A percentile compares a stretch with the other conserved stretches of the same genome.
Conservation (phyloP, 2,888 invertebrate species). For the Amblyjoppa fuscipennis region DNA sequence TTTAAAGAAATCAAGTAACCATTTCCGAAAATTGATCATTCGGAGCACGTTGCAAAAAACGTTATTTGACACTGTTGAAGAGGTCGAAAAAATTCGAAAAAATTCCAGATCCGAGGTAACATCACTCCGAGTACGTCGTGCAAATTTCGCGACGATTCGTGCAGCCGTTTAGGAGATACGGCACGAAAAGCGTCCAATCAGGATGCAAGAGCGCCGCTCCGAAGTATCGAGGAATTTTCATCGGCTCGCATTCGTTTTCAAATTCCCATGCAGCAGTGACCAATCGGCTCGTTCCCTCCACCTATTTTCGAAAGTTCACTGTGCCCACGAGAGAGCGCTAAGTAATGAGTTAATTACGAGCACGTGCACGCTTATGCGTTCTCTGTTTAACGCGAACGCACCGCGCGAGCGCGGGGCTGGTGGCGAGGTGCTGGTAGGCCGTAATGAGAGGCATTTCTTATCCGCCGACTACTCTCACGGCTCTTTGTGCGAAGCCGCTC, state of each 20-base stretch:
- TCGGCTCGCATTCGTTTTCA: background rate
- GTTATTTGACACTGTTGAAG: too few relatives aligned
- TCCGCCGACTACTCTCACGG: slow-evolving; percentile 44
- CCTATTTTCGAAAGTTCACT: slow-evolving; percentile 57
- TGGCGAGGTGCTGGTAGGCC: slow-evolving; percentile 52
- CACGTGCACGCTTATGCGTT: slow-evolving; percentile 72
- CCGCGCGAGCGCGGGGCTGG: slow-evolving; percentile 9
- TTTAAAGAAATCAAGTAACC: too few relatives aligned
- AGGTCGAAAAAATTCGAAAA: too few relatives aligned
- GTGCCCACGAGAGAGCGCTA: slow-evolving; percentile 52
- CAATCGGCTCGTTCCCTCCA: slow-evolving; percentile 18
- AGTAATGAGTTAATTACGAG: slow-evolving; percentile 79
- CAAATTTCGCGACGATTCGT: too few relatives aligned
- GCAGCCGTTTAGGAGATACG: too few relatives aligned
- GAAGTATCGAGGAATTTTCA: background rate
- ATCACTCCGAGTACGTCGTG: too few relatives aligned
- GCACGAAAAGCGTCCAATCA: too few relatives aligned
- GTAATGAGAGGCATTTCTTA: slow-evolving; percentile 69
- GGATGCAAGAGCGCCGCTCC: too few relatives aligned
- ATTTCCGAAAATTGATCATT: too few relatives aligned
- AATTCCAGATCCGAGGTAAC: too few relatives aligned
- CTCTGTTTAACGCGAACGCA: slow-evolving; percentile 74
- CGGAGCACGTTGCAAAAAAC: too few relatives aligned
- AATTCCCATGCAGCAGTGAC: slow-evolving; percentile 1
- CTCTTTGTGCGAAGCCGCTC: slow-evolving; percentile 62